Conservation (phyloP, 1,140 invertebrate species). For the Stegodyphus dumicola region DNA sequence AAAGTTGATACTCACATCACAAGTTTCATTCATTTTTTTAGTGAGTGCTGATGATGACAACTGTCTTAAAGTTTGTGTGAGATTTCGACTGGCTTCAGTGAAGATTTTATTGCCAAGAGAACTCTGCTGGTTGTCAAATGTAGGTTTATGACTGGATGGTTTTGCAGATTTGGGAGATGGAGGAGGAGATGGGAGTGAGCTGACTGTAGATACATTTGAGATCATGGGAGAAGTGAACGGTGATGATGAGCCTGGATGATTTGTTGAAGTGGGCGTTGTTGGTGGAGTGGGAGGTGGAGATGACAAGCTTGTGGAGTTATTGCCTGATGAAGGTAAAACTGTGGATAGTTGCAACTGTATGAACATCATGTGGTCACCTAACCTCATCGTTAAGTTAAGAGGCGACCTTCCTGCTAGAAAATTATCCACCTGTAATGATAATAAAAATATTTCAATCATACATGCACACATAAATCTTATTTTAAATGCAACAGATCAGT, state of each 20-base stretch:
- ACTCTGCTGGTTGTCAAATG: background rate
- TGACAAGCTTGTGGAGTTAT: conserved; percentile 61
- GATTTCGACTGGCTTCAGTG: conserved; percentile 87
- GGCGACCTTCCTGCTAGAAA: conserved; percentile 94
- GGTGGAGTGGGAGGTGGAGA: conserved; percentile 59
- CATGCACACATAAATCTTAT: too few species aligned
- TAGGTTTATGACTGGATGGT: background rate
- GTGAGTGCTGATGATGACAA: conserved; percentile 88
- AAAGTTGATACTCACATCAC: conserved; percentile 28
- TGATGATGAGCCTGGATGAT: conserved; percentile 61
- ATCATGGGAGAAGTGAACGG: conserved; percentile 51
- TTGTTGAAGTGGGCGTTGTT: conserved; percentile 19
- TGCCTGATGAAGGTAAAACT: conserved; percentile 64
- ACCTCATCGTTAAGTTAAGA: conserved; percentile 90
- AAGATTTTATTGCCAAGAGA: conserved; percentile 79
- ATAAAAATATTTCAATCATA: too few species aligned
- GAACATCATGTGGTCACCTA: conserved; percentile 96
- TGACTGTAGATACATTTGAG: conserved; percentile 26
- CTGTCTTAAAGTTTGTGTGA: conserved; percentile 90
- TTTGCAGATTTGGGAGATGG: background rate
- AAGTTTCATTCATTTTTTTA: conserved; percentile 45
- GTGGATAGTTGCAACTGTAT: conserved; percentile 93
- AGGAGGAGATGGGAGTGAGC: conserved; percentile 41
- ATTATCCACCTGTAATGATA: conserved; percentile 81
- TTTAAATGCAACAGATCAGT: too few species aligned